phyloP scores from a whole-genome alignment of 2,797 vertebrate genomes.

The Pelochelys cantorii region DNA sequence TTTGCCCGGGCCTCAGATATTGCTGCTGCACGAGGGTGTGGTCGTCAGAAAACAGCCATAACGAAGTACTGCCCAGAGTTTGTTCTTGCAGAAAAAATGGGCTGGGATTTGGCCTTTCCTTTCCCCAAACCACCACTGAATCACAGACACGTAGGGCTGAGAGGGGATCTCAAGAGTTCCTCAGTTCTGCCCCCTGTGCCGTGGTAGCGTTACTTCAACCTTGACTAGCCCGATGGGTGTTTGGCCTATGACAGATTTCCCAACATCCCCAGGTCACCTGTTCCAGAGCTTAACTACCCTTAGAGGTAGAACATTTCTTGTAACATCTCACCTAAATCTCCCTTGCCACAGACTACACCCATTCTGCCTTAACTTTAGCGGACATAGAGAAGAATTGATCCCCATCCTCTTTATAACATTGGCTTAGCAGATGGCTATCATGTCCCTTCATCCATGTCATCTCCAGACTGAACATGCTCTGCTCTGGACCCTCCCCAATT shows the following conservation, averaged over 20 bases:
- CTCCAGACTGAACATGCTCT: not conserved
- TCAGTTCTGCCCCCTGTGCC: not conserved
- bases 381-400: not conserved
- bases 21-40: too few species aligned
- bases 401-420: not conserved
- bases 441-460: fast-evolving
- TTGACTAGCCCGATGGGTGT: not conserved
- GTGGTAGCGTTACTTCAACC: not conserved
- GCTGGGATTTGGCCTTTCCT: not conserved
- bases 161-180: not conserved
- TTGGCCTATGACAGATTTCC: too few species aligned
- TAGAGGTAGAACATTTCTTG: too few species aligned
- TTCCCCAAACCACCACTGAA: not conserved
- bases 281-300: too few species aligned
- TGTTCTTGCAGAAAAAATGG: not conserved
- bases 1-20: not conserved
- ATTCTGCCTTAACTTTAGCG: not conserved
- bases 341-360: not conserved
- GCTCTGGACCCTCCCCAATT: not conserved
- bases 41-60: too few species aligned
- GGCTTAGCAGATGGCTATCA: not conserved
- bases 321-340: too few species aligned
- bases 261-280: too few species aligned
- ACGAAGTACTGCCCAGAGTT: not conserved
- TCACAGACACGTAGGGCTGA: not conserved